These are phyloP conservation scores for Hermetia illucens DNA, from an alignment of 1,140 invertebrate genomes.

Conservation along the genomic window DNA sequence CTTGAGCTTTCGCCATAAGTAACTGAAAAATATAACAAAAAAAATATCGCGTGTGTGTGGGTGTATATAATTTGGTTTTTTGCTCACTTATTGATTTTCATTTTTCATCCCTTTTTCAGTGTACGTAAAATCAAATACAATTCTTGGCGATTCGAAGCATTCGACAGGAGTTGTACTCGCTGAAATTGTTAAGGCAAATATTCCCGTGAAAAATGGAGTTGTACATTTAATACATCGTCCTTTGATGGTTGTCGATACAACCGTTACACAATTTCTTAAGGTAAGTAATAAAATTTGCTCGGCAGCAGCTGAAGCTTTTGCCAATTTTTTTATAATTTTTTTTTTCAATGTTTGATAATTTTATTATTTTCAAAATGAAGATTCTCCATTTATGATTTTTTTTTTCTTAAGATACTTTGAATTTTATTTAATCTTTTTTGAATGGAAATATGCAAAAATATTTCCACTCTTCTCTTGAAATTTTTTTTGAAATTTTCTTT, in stretches of 20 bases:
- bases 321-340: neutral
- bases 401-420: too few relatives aligned
- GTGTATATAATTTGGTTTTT: too few relatives aligned
- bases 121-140: constrained; percentile 76
- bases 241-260: constrained; percentile 76
- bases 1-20: too few relatives aligned
- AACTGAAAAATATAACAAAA: too few relatives aligned
- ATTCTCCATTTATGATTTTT: too few relatives aligned
- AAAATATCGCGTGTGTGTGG: too few relatives aligned
- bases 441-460: too few relatives aligned
- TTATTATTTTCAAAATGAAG: neutral
- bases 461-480: too few relatives aligned
- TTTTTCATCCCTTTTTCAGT: constrained; percentile 37
- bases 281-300: too few relatives aligned
- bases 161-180: constrained; percentile 67
- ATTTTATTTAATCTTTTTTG: too few relatives aligned
- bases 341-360: neutral
- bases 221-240: constrained; percentile 82
- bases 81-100: constrained; percentile 3
- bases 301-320: neutral
- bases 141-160: constrained; percentile 60
- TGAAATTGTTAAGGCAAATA: constrained; percentile 79
- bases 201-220: constrained; percentile 83
- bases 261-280: constrained; percentile 70
- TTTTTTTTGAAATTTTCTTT: too few relatives aligned